A percentile compares a stretch with the other conserved stretches of the same genome.
Conservation (phyloP, 2,113 vertebrate species). For the Pseudolaguvia tuberculata region DNA sequence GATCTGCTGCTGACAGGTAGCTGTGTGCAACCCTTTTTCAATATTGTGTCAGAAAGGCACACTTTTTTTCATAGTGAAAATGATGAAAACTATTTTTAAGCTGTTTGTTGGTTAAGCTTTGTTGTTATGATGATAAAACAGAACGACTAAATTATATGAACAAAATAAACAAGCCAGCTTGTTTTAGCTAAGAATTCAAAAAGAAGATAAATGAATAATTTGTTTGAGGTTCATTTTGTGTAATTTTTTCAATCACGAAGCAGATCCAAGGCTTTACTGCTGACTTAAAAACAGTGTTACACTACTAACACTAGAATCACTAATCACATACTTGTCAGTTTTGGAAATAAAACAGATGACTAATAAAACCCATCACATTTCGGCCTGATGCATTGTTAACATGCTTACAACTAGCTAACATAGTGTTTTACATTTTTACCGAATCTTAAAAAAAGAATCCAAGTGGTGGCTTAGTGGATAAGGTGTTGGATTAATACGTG, state of each 20-base stretch:
- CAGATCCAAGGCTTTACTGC: background rate
- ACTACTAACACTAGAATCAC: background rate
- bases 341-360: background rate
- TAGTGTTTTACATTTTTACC: background rate
- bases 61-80: slow-evolving; percentile 4
- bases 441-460: no score
- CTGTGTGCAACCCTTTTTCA: slow-evolving; percentile 13
- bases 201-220: background rate
- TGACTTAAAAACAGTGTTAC: background rate
- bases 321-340: background rate
- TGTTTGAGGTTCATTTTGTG: no score
- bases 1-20: slow-evolving; percentile 14
- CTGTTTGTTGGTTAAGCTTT: background rate
- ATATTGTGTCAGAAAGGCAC: background rate
- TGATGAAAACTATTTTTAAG: background rate
- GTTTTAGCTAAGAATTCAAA: background rate
- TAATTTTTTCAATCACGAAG: no score
- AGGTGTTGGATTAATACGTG: no score
- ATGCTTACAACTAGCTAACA: background rate
- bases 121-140: background rate
- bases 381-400: background rate
- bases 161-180: background rate
- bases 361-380: background rate
- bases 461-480: no score
- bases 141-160: background rate